phyloP scores from a whole-genome alignment of 1,140 invertebrate species.

The Brachionus koreanus region DNA sequence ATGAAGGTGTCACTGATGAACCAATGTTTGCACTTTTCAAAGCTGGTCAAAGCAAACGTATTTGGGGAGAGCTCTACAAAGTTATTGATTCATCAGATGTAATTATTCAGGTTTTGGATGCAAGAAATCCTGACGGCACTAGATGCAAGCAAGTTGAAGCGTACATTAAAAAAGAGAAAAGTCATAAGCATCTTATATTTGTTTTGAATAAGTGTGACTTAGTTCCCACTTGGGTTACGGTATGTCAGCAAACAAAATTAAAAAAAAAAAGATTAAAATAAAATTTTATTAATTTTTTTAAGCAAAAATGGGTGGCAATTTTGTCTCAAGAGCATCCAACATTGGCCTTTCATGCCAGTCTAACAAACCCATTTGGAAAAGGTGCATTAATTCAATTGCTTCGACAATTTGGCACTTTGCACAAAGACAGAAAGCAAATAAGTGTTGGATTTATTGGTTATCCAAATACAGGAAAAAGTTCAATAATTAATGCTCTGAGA shows the following conservation, averaged over 20 bases:
- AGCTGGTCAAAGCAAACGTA: slow-evolving; percentile 85
- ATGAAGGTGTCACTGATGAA: slow-evolving; percentile 49
- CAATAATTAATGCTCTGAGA: slow-evolving; percentile 90
- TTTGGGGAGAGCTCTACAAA: slow-evolving; percentile 99
- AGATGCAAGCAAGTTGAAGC: slow-evolving; percentile 86
- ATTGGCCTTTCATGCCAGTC: slow-evolving; percentile 92
- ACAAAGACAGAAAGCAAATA: slow-evolving; percentile 92
- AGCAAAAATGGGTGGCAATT: slow-evolving; percentile 79
- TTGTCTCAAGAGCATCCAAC: slow-evolving; percentile 92
- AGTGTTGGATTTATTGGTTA: slow-evolving; percentile 98
- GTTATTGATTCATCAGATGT: slow-evolving; percentile 96
- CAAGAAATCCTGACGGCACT: slow-evolving; percentile 89
- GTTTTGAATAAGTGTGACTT: slow-evolving; percentile 88
- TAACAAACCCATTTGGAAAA: slow-evolving; percentile 97
- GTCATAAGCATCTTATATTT: slow-evolving; percentile 89
- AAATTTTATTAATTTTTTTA: slow-evolving; percentile 44
- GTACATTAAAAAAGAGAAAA: slow-evolving; percentile 80
- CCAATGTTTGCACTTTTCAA: slow-evolving; percentile 59
- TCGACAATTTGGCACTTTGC: slow-evolving; percentile 80
- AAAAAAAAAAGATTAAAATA: not conserved
- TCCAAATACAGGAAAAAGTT: slow-evolving; percentile 98
- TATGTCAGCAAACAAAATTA: slow-evolving; percentile 48
- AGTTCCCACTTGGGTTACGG: slow-evolving; percentile 92
- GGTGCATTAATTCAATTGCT: slow-evolving; percentile 92
- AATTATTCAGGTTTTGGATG: slow-evolving; percentile 83